Evolutionary conservation across 2,113 vertebrate genomes (phyloP).

Genomic region (Saguinus midas): DNA sequence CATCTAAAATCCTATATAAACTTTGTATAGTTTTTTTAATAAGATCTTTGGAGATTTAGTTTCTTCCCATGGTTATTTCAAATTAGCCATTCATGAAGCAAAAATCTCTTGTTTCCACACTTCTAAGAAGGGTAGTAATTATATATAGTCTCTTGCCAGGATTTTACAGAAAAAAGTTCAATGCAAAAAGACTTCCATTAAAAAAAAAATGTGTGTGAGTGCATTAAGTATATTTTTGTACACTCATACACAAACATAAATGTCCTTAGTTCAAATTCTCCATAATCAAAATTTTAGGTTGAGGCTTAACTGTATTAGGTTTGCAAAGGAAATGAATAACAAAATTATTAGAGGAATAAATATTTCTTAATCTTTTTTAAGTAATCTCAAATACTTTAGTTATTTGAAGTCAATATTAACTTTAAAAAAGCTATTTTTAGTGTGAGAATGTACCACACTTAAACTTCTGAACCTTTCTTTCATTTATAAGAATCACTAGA

Average conservation of each 20-base stretch:
- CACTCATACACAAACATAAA: neutral
- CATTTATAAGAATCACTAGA: neutral
- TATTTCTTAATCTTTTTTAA: neutral
- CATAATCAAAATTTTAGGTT: neutral
- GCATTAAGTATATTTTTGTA: neutral
- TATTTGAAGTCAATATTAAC: neutral
- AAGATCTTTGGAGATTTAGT: neutral
- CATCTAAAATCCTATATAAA: neutral
- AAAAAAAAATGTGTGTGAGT: neutral
- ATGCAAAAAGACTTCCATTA: neutral
- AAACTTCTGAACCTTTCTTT: neutral
- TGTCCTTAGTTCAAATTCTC: neutral
- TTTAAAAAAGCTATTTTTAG: neutral
- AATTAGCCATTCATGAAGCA: neutral
- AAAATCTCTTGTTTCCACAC: neutral
- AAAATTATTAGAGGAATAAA: neutral
- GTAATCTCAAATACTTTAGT: neutral
- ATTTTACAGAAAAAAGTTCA: neutral
- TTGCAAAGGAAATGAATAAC: neutral
- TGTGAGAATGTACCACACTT: neutral
- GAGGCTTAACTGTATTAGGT: neutral
- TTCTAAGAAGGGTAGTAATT: neutral
- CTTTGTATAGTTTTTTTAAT: neutral
- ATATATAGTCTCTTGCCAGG: neutral
- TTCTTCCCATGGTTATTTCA: neutral